Conservation (phyloP, 2,797 vertebrate genomes). For the Cephalopachus bancanus region DNA sequence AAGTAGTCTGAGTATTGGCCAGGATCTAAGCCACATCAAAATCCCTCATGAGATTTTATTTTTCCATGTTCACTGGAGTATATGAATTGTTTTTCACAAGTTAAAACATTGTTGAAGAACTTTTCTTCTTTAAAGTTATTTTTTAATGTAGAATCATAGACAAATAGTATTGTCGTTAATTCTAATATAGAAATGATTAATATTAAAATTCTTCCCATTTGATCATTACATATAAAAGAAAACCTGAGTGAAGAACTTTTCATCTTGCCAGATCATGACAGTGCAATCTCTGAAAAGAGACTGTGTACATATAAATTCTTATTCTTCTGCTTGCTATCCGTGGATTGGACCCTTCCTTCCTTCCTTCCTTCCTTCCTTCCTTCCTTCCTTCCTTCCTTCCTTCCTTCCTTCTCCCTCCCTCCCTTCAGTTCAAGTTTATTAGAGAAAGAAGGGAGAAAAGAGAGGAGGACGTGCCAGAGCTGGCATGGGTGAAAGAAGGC, state of each 20-base stretch:
- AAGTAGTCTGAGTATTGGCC: not conserved
- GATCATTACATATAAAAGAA: not conserved
- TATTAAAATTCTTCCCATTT: not conserved
- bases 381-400: too few relatives aligned
- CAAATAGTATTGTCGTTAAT: not conserved
- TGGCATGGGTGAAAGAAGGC: too few relatives aligned
- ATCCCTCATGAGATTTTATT: not conserved
- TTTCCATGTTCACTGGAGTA: not conserved
- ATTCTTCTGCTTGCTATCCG: not conserved
- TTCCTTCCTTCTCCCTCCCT: too few relatives aligned
- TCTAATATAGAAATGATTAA: slow-evolving; percentile 6
- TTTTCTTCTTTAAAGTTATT: slow-evolving; percentile 11
- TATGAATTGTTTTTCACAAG: not conserved
- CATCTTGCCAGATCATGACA: not conserved
- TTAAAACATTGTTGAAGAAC: not conserved
- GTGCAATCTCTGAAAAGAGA: not conserved
- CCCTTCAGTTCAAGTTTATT: not conserved
- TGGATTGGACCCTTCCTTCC: too few relatives aligned
- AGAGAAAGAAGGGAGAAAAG: too few relatives aligned
- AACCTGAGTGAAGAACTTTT: not conserved
- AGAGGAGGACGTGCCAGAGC: too few relatives aligned
- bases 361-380: too few relatives aligned
- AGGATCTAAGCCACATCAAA: not conserved
- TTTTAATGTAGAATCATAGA: not conserved
- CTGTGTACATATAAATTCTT: not conserved